Conservation (phyloP, 2,888 invertebrate genomes). For the Acrobasis repandana region DNA sequence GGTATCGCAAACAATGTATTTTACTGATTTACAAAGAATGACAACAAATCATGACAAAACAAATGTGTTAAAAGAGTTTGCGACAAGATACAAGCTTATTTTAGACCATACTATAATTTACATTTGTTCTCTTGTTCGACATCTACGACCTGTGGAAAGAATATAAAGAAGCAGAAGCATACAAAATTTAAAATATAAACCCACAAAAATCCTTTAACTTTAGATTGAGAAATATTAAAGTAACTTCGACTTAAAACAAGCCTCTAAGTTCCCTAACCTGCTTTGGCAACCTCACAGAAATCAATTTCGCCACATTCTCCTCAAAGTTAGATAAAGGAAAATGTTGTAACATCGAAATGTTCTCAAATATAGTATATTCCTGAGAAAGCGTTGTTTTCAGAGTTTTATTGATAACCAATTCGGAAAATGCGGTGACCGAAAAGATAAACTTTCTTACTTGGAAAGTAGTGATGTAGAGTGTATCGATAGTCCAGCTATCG, state of each 20-base stretch:
- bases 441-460: conserved; percentile 46
- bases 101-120: too few species aligned
- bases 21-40: too few species aligned
- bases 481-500: background rate
- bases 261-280: conserved; percentile 12
- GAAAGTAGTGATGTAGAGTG: background rate
- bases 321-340: conserved; percentile 20
- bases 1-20: too few species aligned
- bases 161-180: too few species aligned
- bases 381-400: conserved; percentile 14
- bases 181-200: background rate
- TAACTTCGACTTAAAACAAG: conserved; percentile 6
- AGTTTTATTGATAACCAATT: conserved; percentile 46
- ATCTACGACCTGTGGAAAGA: too few species aligned
- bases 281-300: conserved; percentile 16
- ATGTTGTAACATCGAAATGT: conserved; percentile 13
- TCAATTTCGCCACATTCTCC: conserved; percentile 15
- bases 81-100: too few species aligned
- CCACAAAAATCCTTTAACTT: background rate
- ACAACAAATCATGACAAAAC: too few species aligned
- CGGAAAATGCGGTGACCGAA: conserved; percentile 36
- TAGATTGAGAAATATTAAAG: conserved; percentile 1
- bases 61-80: too few species aligned
- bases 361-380: conserved; percentile 10
- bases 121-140: too few species aligned